Base-by-base conservation (phyloP, 2,888 invertebrate genomes). In the Aporophyla nigra region DNA sequence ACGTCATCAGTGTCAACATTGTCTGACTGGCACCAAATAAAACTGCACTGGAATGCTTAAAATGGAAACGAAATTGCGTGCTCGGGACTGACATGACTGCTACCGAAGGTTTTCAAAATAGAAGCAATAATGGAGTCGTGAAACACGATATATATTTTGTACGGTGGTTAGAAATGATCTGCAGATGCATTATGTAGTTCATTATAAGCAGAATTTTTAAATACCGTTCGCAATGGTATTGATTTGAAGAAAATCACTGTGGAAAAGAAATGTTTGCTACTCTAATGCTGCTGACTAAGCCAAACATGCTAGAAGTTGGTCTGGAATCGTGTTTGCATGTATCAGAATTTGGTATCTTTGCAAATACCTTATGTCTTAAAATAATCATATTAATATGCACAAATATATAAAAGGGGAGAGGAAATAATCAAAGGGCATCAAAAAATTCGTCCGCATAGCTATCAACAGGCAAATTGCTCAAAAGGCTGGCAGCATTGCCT, bases 1-100 rank as follows among this genome's bases (percentile, higher is more conserved):
- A 79, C 62, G 24, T 71, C 58, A 74, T 63, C 49, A 68, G 68
- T 68, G 63, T 71, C 59, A 74, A 59, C 66, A 74, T 61, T 49
- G 67, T 49, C 49, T 72, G 61, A 72, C 71, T 72, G 81, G 49
- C 69, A 72, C 49, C 49, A 76, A 75, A 82, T 76, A 84, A 80
- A 84, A 84, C 69, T 84, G 81, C 81, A 80, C 43, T 72, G 66
- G 69, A 80, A 84, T 84, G 81, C 24, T 75, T 63, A 51, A 80
- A 80, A 69, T 72, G 69, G 76, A 70, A 84, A 80, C 71, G 54
- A 80, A 84, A 84, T 82, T 69, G 71, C 61, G 43, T 58, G 61
- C 58, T 80, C 56, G n/a, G 16, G 62, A 71, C 59, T 84, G 81
- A 84, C 82, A 61, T 51, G 58, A 54, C 78, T 61, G 74, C 71